Percentiles rank a stretch among this genome's conserved stretches.
Conservation (phyloP, 30 jellyfish, hydroid and myxozoan species). For the Chrysaora quinquecirrha region DNA sequence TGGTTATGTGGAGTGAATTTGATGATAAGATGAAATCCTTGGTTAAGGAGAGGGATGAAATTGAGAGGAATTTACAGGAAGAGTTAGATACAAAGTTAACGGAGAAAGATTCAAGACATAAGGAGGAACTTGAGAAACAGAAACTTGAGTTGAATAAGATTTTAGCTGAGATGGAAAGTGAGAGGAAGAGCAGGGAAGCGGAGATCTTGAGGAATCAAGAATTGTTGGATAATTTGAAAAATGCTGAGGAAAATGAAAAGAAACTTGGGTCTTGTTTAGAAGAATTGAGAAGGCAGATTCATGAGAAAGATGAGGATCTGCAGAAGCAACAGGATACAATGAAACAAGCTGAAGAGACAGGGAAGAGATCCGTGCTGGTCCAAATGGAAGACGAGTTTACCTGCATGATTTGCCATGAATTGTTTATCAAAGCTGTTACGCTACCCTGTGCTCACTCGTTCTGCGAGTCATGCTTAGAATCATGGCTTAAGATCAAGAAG, state of each 20-base stretch:
- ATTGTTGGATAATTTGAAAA: conserved; percentile 66
- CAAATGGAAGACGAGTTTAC: conserved; percentile 98
- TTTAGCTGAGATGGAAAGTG: conserved; percentile 68
- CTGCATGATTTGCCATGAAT: conserved; percentile 93
- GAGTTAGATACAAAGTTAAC: conserved; percentile 67
- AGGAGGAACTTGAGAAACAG: conserved; percentile 84
- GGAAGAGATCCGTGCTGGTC: conserved; percentile 78
- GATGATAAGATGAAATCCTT: conserved; percentile 69
- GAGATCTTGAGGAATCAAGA: conserved; percentile 73
- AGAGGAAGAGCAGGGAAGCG: conserved; percentile 50
- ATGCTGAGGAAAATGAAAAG: conserved; percentile 87
- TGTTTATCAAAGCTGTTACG: conserved; percentile 86
- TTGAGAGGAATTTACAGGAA: conserved; percentile 77
- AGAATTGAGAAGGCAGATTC: conserved; percentile 80
- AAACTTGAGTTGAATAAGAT: conserved; percentile 49
- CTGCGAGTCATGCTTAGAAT: conserved; percentile 80
- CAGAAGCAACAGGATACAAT: conserved; percentile 74
- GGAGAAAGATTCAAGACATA: conserved; percentile 80
- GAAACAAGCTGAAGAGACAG: conserved; percentile 79
- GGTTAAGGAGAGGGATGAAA: conserved; percentile 63
- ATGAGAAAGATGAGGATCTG: conserved; percentile 72
- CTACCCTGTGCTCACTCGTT: conserved; percentile 97
- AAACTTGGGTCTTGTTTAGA: conserved; percentile 78
- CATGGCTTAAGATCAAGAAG: conserved; percentile 85
- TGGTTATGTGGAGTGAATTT: conserved; percentile 52